phyloP scores from a whole-genome alignment of 2,888 invertebrate species.

The Isoperla grammatica region DNA sequence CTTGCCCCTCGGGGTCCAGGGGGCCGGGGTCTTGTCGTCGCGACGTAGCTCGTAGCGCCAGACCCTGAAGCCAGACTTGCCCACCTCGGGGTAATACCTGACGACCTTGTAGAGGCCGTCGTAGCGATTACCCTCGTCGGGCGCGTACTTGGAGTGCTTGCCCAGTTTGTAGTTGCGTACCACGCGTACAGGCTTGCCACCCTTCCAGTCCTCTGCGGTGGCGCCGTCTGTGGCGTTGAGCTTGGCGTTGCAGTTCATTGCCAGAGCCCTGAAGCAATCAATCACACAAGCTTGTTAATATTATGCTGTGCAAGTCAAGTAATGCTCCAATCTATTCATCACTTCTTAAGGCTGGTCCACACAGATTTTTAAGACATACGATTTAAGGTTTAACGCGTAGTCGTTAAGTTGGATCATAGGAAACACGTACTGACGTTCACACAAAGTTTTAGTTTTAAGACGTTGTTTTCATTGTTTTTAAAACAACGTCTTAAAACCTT shows the following conservation, averaged over 20 bases:
- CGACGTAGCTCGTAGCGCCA: constrained; percentile 73
- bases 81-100: constrained; percentile 73
- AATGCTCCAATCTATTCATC: no score
- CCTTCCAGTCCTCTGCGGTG: constrained; percentile 63
- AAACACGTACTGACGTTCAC: no score
- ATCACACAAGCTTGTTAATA: neutral
- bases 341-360: no score
- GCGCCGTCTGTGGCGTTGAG: constrained; percentile 59
- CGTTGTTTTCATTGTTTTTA: no score
- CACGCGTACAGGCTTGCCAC: constrained; percentile 72
- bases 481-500: no score
- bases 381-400: no score
- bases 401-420: no score
- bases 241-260: constrained; percentile 68
- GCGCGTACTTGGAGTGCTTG: constrained; percentile 73
- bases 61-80: constrained; percentile 69
- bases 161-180: constrained; percentile 67
- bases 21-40: constrained; percentile 72
- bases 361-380: no score
- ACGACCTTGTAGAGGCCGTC: constrained; percentile 85
- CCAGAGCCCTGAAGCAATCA: constrained; percentile 62
- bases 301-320: neutral
- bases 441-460: no score
- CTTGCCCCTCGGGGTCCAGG: constrained; percentile 69
- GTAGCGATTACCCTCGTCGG: constrained; percentile 69